Base-by-base conservation (phyloP, 2,888 invertebrate species). In the Drosophila gaucha region DNA sequence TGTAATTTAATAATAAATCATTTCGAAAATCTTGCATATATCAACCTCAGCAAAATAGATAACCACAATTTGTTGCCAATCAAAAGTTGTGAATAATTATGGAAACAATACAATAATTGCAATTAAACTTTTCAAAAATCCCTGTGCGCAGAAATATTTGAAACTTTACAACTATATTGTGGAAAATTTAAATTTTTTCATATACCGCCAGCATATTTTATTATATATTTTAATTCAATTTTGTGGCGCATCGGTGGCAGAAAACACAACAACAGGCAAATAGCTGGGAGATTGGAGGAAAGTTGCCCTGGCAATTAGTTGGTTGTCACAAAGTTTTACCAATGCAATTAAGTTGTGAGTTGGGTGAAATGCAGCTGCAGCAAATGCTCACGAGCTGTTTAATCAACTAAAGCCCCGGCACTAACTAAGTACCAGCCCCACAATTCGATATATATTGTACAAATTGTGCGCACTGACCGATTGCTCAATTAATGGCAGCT, bases 401-500 rank as follows among this genome's bases (percentile, higher is more conserved):
- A 74, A 74, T 74, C 75, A 74, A 74, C 63, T 67, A 49, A 63
- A 56, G 54, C 36, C 43, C 30, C 33, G 31, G 24, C 36, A 35
- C 64, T 16, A 6, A 24, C 44, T 28, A 51, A 51, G 30, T 24
- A 9, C 50, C 30, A n/a, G 28, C 14, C 22, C 10, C 2, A n/a
- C n/a, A 2, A 9, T n/a, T 8, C 31, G n/a, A 20, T 10, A 10
- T 18, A 20, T 31, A n/a, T n/a, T 30, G 46, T n/a, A 2, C 31
- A 64, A 44, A 55, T 44, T 68, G 36, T 57, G 64, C 66, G 50
- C 55, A 60, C 57, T 31, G 35, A 50, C 24, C 62, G 50, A 43
- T 69, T 66, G 67, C 59, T 72, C 82, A 85, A 85, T 85, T 85
- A 87, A 87, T 79, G 46, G 59, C 67, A 68, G 63, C 69, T 82